Evolutionary conservation across 2,888 invertebrate species (phyloP), one percentile per base, ranked within the genome.

Genomic region (Bursaphelenchus okinawaensis): DNA sequence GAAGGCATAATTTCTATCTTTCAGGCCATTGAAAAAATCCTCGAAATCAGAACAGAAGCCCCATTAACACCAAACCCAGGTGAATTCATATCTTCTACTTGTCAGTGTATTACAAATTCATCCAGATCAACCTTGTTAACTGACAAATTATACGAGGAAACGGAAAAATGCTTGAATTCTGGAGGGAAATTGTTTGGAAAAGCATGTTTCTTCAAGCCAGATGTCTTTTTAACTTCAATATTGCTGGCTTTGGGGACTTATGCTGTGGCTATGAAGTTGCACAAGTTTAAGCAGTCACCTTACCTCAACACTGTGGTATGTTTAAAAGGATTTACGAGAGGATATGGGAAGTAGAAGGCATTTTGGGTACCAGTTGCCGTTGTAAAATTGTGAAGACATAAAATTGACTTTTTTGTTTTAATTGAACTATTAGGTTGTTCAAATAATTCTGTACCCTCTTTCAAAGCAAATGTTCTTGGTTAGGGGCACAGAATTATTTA

Each of bases 11-110:
- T 40, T 40, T 40, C 6, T 40, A 40, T 40, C n/a, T 29, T 40
- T 4, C 94, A 96, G 90, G 94, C 96, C 62, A 88, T 96, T 74
- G 92, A 93, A 86, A 95, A 96, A 85, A 91, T 94, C 58, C 85
- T 90, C 75, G 88, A 90, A 54, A 93, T 94, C 77, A 90, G 90
- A 7, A 89, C 89, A 82, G 89, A 90, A 74, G 90, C 87, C 82
- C 93, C 92, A 0, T 65, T 81, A 12, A 72, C 73, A 9, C 51
- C 56, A 54, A 55, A 57, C 28, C 71, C 68, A 23, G 52, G 65
- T 61, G 74, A 72, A 31, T 65, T 74, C 20, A 55, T 72, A 12
- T 60, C 58, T 19, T 71, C 70, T 22, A 26, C 74, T 3, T 72
- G 72, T 29, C 65, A 65, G 24, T 72, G 72, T 28, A 23, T 65